Evolutionary conservation across 1,140 invertebrate species (phyloP).

Genomic region (honey bee (Apis mellifera)): DNA sequence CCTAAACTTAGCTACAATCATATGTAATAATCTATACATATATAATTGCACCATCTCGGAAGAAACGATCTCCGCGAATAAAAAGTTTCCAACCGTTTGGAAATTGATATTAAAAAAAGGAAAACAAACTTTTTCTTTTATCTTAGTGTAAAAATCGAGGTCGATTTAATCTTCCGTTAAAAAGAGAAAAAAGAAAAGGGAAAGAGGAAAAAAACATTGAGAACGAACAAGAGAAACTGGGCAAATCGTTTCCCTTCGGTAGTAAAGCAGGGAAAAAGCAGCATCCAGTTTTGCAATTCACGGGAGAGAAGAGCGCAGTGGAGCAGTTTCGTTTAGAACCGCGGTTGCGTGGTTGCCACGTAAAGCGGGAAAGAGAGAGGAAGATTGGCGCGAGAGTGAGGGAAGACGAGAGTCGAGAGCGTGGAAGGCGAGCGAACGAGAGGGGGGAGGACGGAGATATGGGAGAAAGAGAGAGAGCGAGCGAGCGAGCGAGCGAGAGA

Average conservation of each 20-base stretch:
- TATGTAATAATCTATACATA: background rate
- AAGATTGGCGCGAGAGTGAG: background rate
- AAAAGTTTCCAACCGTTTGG: no score
- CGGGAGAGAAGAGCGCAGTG: conserved; percentile 19
- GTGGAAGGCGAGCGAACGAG: background rate
- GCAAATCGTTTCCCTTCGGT: conserved; percentile 20
- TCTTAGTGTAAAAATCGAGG: no score
- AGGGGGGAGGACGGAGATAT: background rate
- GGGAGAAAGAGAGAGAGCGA: no score
- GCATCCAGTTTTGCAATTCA: conserved; percentile 35
- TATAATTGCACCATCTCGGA: no score
- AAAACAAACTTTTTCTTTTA: no score
- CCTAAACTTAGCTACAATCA: background rate
- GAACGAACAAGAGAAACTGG: background rate
- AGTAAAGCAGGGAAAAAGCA: background rate
- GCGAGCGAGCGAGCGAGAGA: background rate
- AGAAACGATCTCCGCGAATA: no score
- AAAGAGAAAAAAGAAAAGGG: no score
- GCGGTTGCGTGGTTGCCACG: background rate
- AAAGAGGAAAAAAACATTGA: no score
- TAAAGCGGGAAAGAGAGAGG: background rate
- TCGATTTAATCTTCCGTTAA: no score
- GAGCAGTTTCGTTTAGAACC: conserved; percentile 33
- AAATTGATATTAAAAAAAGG: no score
- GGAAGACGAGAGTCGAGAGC: background rate